phyloP scores from a whole-genome alignment of 2,888 invertebrate genomes.

The Sicus ferrugineus region DNA sequence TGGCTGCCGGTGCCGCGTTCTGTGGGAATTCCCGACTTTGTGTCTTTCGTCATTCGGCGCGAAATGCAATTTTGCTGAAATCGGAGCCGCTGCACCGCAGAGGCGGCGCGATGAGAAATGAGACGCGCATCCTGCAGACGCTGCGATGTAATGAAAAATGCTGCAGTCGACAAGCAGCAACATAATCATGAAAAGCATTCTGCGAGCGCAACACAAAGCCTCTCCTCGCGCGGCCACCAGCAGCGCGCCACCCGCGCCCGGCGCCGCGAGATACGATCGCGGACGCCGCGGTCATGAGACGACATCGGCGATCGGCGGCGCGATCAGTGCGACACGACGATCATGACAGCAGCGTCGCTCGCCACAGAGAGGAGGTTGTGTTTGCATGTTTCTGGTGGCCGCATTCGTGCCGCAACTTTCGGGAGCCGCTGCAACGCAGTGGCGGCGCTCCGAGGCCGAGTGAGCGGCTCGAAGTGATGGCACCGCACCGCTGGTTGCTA shows the following conservation, averaged over 20 bases:
- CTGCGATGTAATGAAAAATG: slow-evolving; percentile 31
- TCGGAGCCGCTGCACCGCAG: slow-evolving; percentile 23
- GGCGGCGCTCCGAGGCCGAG: slow-evolving; percentile 35
- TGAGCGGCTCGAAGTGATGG: background rate
- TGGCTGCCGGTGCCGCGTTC: slow-evolving; percentile 28
- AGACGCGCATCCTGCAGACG: slow-evolving; percentile 9
- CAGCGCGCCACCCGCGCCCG: no score
- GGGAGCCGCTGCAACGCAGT: no score
- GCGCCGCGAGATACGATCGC: no score
- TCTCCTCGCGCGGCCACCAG: no score
- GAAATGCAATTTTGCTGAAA: slow-evolving; percentile 34
- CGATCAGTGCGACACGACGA: background rate
- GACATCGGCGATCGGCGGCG: slow-evolving; percentile 3
- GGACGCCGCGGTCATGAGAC: slow-evolving; percentile 13
- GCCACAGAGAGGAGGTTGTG: no score
- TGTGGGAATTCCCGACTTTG: slow-evolving; percentile 28
- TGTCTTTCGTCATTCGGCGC: slow-evolving; percentile 35
- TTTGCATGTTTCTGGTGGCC: no score
- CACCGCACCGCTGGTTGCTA: slow-evolving; percentile 1
- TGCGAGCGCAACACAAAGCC: slow-evolving; percentile 4
- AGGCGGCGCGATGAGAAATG: slow-evolving; percentile 5
- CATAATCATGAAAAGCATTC: slow-evolving; percentile 36
- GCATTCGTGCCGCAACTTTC: no score
- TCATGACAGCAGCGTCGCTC: background rate
- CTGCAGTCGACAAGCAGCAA: slow-evolving; percentile 31